These are phyloP conservation scores for Pinctada fucata DNA, from an alignment of 2,888 invertebrate species.

Conservation along the genomic window DNA sequence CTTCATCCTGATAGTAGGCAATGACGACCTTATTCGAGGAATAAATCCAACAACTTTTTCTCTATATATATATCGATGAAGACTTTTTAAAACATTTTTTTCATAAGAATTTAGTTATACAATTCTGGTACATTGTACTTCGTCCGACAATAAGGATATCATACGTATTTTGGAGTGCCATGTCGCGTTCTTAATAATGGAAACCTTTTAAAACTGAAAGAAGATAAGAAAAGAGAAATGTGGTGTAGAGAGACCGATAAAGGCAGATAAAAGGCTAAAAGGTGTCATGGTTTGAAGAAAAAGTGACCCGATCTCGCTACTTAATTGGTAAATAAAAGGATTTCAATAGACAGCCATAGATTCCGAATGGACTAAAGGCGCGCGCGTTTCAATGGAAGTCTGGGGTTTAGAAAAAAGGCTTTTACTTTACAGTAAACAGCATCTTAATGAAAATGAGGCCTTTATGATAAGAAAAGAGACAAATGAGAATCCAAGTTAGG, in stretches of 20 bases:
- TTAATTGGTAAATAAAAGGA: constrained; percentile 42
- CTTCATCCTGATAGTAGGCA: too few relatives aligned
- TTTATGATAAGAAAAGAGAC: constrained; percentile 33
- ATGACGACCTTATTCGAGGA: too few relatives aligned
- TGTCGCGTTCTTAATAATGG: neutral
- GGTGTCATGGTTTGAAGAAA: constrained; percentile 31
- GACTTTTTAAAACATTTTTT: too few relatives aligned
- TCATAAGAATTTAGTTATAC: too few relatives aligned
- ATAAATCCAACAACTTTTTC: too few relatives aligned
- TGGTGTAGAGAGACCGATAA: neutral
- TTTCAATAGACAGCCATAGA: constrained; percentile 12
- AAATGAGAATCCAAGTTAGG: constrained; percentile 21
- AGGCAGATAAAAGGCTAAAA: constrained; percentile 35
- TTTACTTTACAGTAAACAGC: neutral
- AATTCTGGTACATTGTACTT: too few relatives aligned
- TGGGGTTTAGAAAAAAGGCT: neutral
- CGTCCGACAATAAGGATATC: too few relatives aligned
- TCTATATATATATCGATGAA: too few relatives aligned
- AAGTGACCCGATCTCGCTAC: constrained; percentile 13
- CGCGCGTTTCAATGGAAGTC: neutral
- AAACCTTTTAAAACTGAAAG: neutral
- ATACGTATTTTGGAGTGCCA: too few relatives aligned
- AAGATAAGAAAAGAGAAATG: neutral
- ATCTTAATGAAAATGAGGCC: constrained; percentile 33
- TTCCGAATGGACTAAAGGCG: neutral